Base-by-base conservation (phyloP, 2,113 vertebrate genomes). In the Megaleporinus macrocephalus region DNA sequence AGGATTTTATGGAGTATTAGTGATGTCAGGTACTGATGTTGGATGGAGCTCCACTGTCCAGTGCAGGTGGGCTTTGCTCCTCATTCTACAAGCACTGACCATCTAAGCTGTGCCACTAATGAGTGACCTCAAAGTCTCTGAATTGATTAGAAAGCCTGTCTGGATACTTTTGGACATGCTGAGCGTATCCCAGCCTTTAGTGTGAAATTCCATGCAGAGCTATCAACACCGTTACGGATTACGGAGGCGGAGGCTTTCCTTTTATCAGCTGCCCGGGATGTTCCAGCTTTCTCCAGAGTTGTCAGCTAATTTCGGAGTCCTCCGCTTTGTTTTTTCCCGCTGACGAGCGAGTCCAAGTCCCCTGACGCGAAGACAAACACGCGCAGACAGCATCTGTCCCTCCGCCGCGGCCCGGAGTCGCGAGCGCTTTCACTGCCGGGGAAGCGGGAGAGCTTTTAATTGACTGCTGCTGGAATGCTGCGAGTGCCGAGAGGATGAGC, bases 401-500 rank as follows among this genome's bases (percentile, higher is more conserved):
- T 13, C 15, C 29, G 65, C 65, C 65, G 36, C 5, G 65, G 30
- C 65, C 65, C 36, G 16, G 65, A 68, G 1, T 36, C 1, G 20
- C 65, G 22, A 0, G 26, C 13, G 13, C 13, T 63, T 26, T 63
- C 61, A 29, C 16, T 13, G 61, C 61, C 15, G 65, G 30, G 30
- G 16, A 65, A 10, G 66, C 20, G 14, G 33, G 14, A 1, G 33
- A n/a, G 33, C 24, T 41, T 70, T 44, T 44, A 44, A 70, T 70
- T 44, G 33, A 70, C 66, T 70, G 66, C 16, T 78, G 27, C 55
- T 30, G 29, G 69, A 79, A 84, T 86, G 79, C 20, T 24, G 16
- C 66, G 36, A 69, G 73, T 15, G 10, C 65, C 5, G 53, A 22
- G 18, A 55, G 53, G 81, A 62, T 85, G 70, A 5, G 83, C 89